phyloP scores from a whole-genome alignment of 2,113 vertebrate species.

The Calyptomena viridis region DNA sequence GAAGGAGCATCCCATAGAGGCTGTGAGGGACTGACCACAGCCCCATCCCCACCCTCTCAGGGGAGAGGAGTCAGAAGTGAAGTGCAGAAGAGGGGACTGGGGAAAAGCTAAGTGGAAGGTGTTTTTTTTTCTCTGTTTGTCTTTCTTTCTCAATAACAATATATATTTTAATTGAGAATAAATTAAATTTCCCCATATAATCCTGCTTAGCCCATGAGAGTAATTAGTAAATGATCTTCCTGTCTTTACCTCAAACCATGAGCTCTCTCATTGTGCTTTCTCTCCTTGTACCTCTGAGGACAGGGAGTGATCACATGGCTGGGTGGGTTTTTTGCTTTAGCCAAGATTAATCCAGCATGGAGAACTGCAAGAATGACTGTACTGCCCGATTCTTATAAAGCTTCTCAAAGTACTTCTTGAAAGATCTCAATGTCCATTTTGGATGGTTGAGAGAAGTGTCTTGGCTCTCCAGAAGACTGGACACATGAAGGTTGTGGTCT shows the following conservation, averaged over 20 bases:
- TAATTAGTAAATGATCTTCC: background rate
- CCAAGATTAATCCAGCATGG: background rate
- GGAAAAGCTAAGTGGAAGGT: background rate
- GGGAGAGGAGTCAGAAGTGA: background rate
- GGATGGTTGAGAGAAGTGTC: background rate
- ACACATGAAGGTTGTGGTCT: background rate
- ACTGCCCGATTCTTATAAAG: background rate
- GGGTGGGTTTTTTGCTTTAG: background rate
- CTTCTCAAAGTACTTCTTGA: background rate
- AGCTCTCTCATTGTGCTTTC: background rate
- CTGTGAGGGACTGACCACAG: background rate
- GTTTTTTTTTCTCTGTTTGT: background rate
- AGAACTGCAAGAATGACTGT: background rate
- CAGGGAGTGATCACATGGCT: background rate
- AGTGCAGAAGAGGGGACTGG: accelerated
- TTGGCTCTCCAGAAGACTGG: background rate
- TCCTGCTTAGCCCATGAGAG: background rate
- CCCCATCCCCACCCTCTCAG: too few relatives aligned
- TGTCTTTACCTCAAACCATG: background rate
- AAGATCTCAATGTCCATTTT: background rate
- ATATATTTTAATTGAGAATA: background rate
- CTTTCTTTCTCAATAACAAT: background rate
- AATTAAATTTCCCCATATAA: background rate
- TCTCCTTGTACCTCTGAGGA: background rate
- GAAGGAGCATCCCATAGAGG: accelerated